Conservation (phyloP, 1,140 invertebrate species). For the Drepana arcuata region DNA sequence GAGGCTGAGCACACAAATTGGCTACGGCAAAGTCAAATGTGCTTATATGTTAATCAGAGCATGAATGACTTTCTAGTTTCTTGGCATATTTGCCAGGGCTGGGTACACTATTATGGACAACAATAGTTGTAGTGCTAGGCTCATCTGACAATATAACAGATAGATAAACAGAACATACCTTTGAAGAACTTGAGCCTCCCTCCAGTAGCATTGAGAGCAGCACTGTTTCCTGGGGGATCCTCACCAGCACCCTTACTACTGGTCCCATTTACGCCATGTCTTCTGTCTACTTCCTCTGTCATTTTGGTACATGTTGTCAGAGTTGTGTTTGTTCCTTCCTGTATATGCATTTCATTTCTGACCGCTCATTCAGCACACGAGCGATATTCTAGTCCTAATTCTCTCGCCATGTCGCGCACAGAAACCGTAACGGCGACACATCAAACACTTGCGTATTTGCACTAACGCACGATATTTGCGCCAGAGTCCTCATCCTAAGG, state of each 20-base stretch:
- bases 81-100: constrained; percentile 13
- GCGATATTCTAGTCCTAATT: constrained; percentile 49
- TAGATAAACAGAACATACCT: constrained; percentile 66
- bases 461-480: constrained; percentile 52
- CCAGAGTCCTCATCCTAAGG: constrained; percentile 64
- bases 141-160: no score
- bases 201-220: constrained; percentile 53
- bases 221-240: constrained; percentile 45
- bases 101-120: not conserved
- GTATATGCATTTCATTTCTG: constrained; percentile 73
- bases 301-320: constrained; percentile 78
- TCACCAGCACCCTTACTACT: constrained; percentile 63
- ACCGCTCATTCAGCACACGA: constrained; percentile 55
- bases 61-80: constrained; percentile 70
- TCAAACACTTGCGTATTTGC: constrained; percentile 37
- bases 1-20: constrained; percentile 52
- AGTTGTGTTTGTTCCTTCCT: constrained; percentile 71
- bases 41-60: constrained; percentile 66
- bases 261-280: constrained; percentile 76
- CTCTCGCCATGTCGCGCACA: constrained; percentile 55
- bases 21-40: constrained; percentile 50
- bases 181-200: constrained; percentile 76
- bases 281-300: constrained; percentile 77
- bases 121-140: no score
- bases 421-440: constrained; percentile 30